Evolutionary conservation across 2,797 vertebrate genomes (phyloP).

Genomic region (Parambassis ranga): DNA sequence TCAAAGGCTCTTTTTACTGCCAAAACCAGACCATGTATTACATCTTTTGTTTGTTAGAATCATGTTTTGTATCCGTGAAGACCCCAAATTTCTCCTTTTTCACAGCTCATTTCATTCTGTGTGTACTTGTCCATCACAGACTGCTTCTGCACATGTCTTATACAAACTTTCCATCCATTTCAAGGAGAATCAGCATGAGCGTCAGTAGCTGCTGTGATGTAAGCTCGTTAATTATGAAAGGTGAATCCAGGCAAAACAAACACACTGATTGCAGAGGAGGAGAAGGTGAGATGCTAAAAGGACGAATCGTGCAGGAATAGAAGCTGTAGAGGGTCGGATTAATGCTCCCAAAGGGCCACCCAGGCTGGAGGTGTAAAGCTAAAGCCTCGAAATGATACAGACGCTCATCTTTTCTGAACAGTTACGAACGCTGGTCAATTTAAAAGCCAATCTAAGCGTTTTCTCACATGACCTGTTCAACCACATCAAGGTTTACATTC

Average conservation of each 20-base stretch:
- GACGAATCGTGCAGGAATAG: no score
- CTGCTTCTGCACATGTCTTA: neutral
- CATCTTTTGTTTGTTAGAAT: neutral
- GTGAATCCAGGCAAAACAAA: slow-evolving; percentile 25
- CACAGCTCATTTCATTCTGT: neutral
- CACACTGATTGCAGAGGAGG: slow-evolving; percentile 5
- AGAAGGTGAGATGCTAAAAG: neutral
- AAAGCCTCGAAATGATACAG: no score
- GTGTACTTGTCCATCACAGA: neutral
- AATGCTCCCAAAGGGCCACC: slow-evolving; percentile 25
- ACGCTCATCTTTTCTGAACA: neutral
- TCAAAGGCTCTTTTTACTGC: slow-evolving; percentile 9
- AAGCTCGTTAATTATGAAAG: neutral
- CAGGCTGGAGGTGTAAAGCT: neutral
- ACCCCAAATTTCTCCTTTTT: neutral
- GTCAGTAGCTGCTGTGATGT: neutral
- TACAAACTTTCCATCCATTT: neutral
- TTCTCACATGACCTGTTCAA: slow-evolving; percentile 18
- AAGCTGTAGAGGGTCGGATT: no score
- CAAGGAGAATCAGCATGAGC: neutral
- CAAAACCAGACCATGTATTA: slow-evolving; percentile 14
- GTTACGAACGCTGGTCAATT: neutral
- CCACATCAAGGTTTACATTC: slow-evolving; percentile 45
- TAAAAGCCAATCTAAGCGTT: slow-evolving; percentile 5
- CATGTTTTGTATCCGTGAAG: neutral